Evolutionary conservation across 1,140 invertebrate genomes (phyloP).

Genomic region (Steinernema feltiae): DNA sequence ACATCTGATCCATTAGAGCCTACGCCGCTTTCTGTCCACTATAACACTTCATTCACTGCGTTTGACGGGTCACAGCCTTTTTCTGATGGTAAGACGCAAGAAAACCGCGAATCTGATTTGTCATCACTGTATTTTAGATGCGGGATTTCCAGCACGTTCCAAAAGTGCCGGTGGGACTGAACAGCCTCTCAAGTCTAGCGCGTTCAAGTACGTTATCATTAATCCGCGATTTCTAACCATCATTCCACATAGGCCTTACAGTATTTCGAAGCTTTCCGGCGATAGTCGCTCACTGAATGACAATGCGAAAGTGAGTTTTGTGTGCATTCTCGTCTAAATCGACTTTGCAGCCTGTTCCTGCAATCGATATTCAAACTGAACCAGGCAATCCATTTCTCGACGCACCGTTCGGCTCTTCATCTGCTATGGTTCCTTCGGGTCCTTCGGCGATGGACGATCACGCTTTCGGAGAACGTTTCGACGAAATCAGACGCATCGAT

Average conservation of each 20-base stretch:
- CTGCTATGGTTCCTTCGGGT: conserved; percentile 32
- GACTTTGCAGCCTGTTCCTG: conserved; percentile 2
- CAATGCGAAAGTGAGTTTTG: conserved; percentile 7
- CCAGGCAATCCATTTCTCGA: conserved; percentile 18
- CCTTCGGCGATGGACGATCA: conserved; percentile 43
- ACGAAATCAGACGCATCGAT: conserved; percentile 45
- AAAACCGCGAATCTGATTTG: conserved; percentile 19
- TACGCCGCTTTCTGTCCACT: conserved; percentile 10
- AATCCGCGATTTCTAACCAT: conserved; percentile 21
- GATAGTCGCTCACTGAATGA: conserved; percentile 9
- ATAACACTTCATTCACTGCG: conserved; percentile 15
- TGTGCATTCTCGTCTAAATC: neutral
- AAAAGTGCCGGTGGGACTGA: conserved; percentile 24
- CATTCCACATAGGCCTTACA: conserved; percentile 29
- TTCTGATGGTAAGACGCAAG: conserved; percentile 17
- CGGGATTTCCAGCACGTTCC: neutral
- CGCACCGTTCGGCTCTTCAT: conserved; percentile 35
- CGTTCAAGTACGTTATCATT: conserved; percentile 34
- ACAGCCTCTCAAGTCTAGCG: conserved; percentile 26
- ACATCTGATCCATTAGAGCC: neutral
- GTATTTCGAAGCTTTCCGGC: conserved; percentile 14
- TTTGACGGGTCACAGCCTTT: conserved; percentile 17
- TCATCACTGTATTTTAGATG: neutral
- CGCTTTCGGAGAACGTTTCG: conserved; percentile 46
- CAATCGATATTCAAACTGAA: conserved; percentile 25